Conservation (phyloP, 2,888 invertebrate genomes). For the Heliconius cydno region DNA sequence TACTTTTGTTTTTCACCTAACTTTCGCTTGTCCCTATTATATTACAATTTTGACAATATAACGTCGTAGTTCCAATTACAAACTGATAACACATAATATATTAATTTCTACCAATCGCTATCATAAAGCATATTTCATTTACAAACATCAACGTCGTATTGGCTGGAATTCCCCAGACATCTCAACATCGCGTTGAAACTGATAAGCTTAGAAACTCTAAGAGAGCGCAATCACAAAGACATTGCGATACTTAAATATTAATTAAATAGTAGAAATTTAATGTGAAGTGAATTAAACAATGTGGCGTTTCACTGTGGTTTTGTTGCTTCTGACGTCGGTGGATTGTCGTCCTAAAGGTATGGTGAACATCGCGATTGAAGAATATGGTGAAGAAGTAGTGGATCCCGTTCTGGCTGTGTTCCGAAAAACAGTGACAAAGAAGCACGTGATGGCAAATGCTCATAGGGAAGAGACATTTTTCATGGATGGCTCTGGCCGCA, state of each 20-base stretch:
- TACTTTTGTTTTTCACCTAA: background rate
- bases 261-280: background rate
- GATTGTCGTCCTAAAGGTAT: background rate
- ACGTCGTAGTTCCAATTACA: constrained; percentile 17
- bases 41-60: constrained; percentile 6
- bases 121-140: constrained; percentile 24
- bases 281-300: constrained; percentile 2
- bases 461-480: background rate
- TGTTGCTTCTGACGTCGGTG: constrained; percentile 20
- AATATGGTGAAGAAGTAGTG: constrained; percentile 5
- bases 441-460: background rate
- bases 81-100: constrained; percentile 25
- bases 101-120: constrained; percentile 35
- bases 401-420: background rate
- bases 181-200: constrained; percentile 4
- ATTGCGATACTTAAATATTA: background rate
- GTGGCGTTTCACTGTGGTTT: constrained; percentile 25
- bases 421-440: constrained; percentile 6
- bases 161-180: constrained; percentile 27
- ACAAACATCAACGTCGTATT: constrained; percentile 26
- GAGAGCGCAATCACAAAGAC: constrained; percentile 27
- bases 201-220: constrained; percentile 29
- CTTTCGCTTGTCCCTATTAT: too few relatives aligned
- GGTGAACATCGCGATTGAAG: background rate
- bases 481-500: too few relatives aligned